phyloP scores from a whole-genome alignment of 2,888 invertebrate species.

The Spodoptera littoralis region DNA sequence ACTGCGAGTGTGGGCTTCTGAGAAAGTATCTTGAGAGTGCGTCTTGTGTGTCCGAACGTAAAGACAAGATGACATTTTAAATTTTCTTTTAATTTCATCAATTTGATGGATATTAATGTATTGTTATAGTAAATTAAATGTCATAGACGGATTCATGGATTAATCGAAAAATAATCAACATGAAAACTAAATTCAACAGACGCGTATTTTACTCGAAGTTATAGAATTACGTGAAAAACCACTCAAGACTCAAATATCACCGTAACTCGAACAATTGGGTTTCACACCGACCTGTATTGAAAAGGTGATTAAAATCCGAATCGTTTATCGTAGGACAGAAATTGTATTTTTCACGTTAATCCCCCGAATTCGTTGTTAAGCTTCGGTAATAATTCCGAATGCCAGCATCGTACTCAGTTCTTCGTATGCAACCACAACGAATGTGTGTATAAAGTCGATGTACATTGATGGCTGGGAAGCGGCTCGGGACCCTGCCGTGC shows the following conservation, averaged over 20 bases:
- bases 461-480: constrained; percentile 66
- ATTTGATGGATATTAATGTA: background rate
- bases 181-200: background rate
- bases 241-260: constrained; percentile 15
- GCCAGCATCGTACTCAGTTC: constrained; percentile 46
- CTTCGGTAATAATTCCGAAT: constrained; percentile 49
- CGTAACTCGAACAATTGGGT: constrained; percentile 21
- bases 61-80: too few relatives aligned
- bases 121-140: too few relatives aligned
- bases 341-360: constrained; percentile 47
- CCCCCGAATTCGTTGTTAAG: constrained; percentile 47
- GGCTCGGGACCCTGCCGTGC: constrained; percentile 58
- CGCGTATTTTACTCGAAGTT: background rate
- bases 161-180: too few relatives aligned
- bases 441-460: constrained; percentile 36
- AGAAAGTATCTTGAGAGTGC: too few relatives aligned
- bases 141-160: too few relatives aligned
- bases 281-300: constrained; percentile 25
- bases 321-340: constrained; percentile 42
- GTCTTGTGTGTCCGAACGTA: too few relatives aligned
- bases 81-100: too few relatives aligned
- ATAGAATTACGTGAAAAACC: background rate
- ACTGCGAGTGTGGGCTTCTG: too few relatives aligned
- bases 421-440: constrained; percentile 16
- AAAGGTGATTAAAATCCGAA: constrained; percentile 44